Evolutionary conservation across 2,797 vertebrate species (phyloP).

Genomic region (Onychomys arenicola): DNA sequence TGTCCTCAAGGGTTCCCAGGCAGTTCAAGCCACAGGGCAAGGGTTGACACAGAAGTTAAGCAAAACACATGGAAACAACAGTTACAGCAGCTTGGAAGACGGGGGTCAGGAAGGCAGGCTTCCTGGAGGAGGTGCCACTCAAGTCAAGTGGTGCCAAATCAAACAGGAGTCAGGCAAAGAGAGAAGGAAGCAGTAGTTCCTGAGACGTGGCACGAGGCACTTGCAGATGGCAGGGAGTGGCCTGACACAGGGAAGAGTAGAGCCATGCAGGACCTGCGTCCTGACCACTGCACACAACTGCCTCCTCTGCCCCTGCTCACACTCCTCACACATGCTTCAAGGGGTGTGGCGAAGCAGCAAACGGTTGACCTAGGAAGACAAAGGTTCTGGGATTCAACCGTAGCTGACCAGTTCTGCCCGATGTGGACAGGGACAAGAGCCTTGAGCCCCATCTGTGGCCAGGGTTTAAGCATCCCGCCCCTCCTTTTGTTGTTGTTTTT

Average conservation of each 20-base stretch:
- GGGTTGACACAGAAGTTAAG: neutral
- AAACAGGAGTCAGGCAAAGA: neutral
- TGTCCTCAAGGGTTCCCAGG: neutral
- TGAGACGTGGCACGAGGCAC: neutral
- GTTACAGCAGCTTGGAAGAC: neutral
- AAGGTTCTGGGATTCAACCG: neutral
- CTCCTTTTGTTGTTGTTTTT: no score
- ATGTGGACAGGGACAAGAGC: neutral
- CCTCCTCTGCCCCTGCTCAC: no score
- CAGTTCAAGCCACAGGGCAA: no score
- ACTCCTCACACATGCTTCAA: neutral
- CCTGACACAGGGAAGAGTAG: neutral
- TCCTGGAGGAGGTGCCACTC: constrained; percentile 1
- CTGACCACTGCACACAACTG: neutral
- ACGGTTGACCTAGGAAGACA: neutral
- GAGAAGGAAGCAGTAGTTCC: neutral
- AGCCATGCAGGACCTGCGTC: neutral
- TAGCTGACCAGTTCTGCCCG: neutral
- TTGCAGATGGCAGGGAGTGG: no score
- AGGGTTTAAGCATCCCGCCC: neutral
- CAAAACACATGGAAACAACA: neutral
- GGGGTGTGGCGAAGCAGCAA: neutral
- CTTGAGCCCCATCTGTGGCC: neutral
- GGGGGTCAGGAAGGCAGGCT: neutral
- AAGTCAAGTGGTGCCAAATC: neutral